A percentile compares a stretch with the other conserved stretches of the same genome.
phyloP scores from a whole-genome alignment of 2,888 invertebrate genomes.

The Siphlonurus alternatus region DNA sequence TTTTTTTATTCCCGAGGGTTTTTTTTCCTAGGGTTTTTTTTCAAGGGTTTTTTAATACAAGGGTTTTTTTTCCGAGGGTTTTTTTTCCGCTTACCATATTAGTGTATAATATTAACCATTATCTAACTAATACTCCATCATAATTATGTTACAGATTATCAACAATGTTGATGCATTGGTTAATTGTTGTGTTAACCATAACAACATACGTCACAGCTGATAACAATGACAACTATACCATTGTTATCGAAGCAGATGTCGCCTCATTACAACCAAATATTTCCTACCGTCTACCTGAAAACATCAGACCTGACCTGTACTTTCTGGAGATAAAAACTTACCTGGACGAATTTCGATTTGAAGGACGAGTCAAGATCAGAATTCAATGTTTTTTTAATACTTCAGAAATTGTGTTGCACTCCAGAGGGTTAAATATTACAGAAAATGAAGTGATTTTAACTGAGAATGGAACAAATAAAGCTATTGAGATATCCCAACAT shows the following conservation, averaged over 20 bases:
- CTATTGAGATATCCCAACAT: constrained; percentile 19
- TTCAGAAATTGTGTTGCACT: constrained; percentile 45
- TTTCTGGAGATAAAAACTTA: constrained; percentile 26
- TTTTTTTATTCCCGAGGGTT: too few species aligned
- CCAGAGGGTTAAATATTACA: constrained; percentile 38
- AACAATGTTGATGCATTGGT: too few species aligned
- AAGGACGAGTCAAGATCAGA: constrained; percentile 16
- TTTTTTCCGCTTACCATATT: too few species aligned
- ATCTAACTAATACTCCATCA: too few species aligned
- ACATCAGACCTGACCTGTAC: constrained; percentile 35
- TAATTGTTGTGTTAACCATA: too few species aligned
- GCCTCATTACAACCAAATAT: background rate
- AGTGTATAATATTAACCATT: too few species aligned
- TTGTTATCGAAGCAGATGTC: background rate
- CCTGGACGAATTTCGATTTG: constrained; percentile 14
- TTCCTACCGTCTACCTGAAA: constrained; percentile 34
- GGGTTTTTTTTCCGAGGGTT: too few species aligned
- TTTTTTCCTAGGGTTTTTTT: too few species aligned
- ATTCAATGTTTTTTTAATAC: constrained; percentile 31
- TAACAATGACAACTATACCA: background rate
- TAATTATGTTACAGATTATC: too few species aligned
- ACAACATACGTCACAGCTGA: background rate
- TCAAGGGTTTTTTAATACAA: too few species aligned
- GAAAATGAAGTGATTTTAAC: constrained; percentile 20
- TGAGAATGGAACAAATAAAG: constrained; percentile 13